Evolutionary conservation across 2,888 invertebrate genomes (phyloP).

Genomic region (Argynnis bischoffii): DNA sequence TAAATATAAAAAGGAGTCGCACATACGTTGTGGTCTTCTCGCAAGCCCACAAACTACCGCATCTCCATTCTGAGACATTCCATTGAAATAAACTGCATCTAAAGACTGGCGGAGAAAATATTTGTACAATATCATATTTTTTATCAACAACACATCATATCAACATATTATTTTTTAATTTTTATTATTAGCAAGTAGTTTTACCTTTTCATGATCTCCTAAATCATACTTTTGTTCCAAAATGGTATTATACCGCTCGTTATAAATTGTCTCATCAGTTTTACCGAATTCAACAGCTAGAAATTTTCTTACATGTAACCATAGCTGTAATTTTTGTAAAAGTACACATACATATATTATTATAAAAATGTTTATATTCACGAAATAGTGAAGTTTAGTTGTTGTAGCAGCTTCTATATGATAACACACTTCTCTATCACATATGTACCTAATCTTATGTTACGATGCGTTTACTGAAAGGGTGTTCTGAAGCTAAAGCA

Average conservation of each 20-base stretch:
- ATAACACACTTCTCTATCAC: too few relatives aligned
- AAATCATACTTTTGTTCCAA: constrained; percentile 83
- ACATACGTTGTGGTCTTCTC: constrained; percentile 77
- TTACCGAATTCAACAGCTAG: constrained; percentile 58
- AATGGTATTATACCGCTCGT: constrained; percentile 57
- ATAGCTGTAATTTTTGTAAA: constrained; percentile 49
- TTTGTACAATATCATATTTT: neutral
- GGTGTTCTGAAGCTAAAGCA: too few relatives aligned
- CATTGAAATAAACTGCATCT: constrained; percentile 85
- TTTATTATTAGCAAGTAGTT: constrained; percentile 8
- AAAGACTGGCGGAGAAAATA: constrained; percentile 78
- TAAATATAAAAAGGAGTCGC: constrained; percentile 84
- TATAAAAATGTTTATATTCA: neutral
- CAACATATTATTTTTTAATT: neutral
- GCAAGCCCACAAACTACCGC: constrained; percentile 84
- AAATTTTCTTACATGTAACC: constrained; percentile 50
- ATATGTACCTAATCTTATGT: too few relatives aligned
- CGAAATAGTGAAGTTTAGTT: too few relatives aligned
- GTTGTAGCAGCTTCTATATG: too few relatives aligned
- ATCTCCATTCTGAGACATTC: constrained; percentile 82
- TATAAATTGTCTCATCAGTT: constrained; percentile 61
- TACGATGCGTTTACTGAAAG: too few relatives aligned
- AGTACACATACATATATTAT: neutral
- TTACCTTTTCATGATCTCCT: constrained; percentile 75
- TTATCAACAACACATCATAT: neutral